phyloP scores from a whole-genome alignment of 2,113 vertebrate genomes.

The Peromyscus californicus region DNA sequence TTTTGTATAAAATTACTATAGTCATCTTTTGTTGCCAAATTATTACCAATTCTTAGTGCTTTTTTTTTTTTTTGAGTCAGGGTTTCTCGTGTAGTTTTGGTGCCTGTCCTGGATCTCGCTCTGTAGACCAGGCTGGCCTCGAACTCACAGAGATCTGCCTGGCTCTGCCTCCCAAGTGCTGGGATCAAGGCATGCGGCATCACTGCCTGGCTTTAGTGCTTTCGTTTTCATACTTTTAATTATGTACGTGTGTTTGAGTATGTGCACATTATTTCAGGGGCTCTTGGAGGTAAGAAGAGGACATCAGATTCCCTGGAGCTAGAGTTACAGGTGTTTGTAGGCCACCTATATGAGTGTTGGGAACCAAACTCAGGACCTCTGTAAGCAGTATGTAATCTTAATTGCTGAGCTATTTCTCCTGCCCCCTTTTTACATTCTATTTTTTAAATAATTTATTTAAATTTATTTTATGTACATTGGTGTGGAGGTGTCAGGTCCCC shows the following conservation, averaged over 20 bases:
- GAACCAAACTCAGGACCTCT: neutral
- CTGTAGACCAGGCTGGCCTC: no score
- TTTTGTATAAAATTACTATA: constrained; percentile 28
- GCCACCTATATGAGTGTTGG: neutral
- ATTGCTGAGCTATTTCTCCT: neutral
- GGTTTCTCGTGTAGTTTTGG: no score
- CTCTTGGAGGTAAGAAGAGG: neutral
- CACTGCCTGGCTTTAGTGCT: neutral
- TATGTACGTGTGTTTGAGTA: neutral
- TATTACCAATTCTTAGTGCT: neutral
- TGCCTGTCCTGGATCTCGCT: no score
- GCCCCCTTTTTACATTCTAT: neutral
- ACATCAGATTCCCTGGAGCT: neutral
- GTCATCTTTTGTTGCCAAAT: constrained; percentile 27
- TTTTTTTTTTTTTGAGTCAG: no score
- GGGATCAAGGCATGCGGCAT: no score
- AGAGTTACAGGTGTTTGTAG: neutral
- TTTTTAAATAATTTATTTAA: neutral
- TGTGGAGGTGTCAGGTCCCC: neutral
- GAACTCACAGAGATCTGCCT: no score
- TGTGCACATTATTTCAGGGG: neutral
- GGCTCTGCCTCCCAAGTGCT: no score
- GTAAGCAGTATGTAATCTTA: neutral
- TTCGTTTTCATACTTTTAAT: neutral
- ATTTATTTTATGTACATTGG: no score